These are phyloP conservation scores for Propithecus coquereli DNA, from an alignment of 2,113 vertebrate genomes.

Conservation along the genomic window DNA sequence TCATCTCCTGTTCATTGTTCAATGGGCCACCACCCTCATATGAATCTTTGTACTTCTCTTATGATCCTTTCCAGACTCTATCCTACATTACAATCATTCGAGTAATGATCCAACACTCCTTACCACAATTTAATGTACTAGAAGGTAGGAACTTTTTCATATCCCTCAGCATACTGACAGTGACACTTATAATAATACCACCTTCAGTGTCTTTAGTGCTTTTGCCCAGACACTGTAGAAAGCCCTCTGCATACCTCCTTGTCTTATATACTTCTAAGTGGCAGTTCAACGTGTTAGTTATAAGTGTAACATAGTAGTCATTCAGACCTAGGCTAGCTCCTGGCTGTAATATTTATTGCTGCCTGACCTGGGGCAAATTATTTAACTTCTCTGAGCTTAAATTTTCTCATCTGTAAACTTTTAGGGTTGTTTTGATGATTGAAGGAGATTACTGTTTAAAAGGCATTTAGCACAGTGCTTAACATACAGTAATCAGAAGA, in stretches of 20 bases:
- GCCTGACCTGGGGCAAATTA: neutral
- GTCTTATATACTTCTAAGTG: neutral
- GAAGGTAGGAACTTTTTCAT: neutral
- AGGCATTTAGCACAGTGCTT: neutral
- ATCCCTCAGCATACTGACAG: neutral
- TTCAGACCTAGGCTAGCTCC: neutral
- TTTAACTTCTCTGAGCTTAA: neutral
- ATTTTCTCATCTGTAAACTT: neutral
- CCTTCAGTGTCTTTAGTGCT: neutral
- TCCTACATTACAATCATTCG: neutral
- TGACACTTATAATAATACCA: neutral
- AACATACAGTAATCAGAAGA: neutral
- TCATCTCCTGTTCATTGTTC: neutral
- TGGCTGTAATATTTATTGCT: neutral
- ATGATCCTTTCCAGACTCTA: neutral
- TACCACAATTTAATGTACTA: neutral
- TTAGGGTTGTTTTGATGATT: neutral
- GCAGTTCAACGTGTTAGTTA: neutral
- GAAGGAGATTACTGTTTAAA: neutral
- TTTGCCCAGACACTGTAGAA: neutral
- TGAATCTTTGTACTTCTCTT: neutral
- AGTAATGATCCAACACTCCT: neutral
- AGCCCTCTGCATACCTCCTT: neutral
- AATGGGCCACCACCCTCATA: neutral
- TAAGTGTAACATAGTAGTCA: neutral